Conservation (phyloP, 2,888 invertebrate genomes). For the Acrobasis consociella region DNA sequence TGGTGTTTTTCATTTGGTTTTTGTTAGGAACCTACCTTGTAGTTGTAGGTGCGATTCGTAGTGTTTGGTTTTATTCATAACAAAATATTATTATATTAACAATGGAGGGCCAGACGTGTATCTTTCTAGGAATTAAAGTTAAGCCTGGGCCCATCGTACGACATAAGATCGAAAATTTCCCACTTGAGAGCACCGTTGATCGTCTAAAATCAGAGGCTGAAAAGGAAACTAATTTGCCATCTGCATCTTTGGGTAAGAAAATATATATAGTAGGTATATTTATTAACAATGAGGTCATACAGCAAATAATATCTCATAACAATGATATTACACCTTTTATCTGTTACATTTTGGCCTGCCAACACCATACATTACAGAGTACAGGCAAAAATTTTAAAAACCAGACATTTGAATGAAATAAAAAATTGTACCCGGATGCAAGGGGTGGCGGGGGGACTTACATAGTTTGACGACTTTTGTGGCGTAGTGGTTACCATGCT, state of each 20-base stretch:
- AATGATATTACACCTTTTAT: no score
- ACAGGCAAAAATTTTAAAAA: no score
- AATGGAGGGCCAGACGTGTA: constrained; percentile 60
- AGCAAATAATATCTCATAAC: no score
- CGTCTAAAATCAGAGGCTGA: constrained; percentile 82
- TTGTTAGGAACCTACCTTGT: no score
- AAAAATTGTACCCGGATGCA: no score
- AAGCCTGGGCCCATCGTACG: constrained; percentile 75
- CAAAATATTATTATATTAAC: background rate
- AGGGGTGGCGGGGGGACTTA: no score
- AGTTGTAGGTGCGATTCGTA: background rate
- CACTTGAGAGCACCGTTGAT: constrained; percentile 84
- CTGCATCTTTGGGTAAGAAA: constrained; percentile 80
- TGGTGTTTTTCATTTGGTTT: background rate
- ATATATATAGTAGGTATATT: background rate
- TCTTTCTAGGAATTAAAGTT: constrained; percentile 73
- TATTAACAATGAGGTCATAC: no score
- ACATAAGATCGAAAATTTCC: constrained; percentile 80
- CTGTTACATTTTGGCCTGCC: no score
- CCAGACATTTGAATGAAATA: no score
- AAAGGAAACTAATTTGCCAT: constrained; percentile 79
- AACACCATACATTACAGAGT: no score
- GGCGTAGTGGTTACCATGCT: no score
- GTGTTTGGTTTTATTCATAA: background rate
- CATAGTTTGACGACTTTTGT: no score